These are phyloP conservation scores for Leptopilina syphax DNA, from an alignment of 2,888 invertebrate species.

Conservation along the genomic window DNA sequence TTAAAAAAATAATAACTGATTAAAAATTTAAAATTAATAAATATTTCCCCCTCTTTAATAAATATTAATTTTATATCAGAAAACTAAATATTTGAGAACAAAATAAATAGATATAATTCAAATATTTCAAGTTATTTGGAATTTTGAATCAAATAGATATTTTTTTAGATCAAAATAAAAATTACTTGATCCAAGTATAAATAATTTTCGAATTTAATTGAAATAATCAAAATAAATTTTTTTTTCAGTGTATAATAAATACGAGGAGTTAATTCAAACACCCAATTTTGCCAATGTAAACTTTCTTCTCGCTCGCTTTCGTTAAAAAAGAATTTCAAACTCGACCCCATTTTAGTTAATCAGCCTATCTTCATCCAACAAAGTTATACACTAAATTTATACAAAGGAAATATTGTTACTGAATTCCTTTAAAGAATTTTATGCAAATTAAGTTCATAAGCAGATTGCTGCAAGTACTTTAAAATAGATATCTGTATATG, in stretches of 20 bases:
- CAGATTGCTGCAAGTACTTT: not conserved
- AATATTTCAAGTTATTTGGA: too few relatives aligned
- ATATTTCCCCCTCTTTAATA: too few relatives aligned
- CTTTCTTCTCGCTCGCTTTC: not conserved
- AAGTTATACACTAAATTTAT: slow-evolving; percentile 7
- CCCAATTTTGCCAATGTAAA: slow-evolving; percentile 10
- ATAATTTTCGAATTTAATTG: too few relatives aligned
- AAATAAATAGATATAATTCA: too few relatives aligned
- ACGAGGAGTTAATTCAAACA: not conserved
- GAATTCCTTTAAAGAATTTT: not conserved
- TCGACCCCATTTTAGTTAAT: slow-evolving; percentile 8
- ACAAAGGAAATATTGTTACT: slow-evolving; percentile 14
- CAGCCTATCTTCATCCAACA: not conserved
- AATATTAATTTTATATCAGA: too few relatives aligned
- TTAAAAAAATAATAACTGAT: too few relatives aligned
- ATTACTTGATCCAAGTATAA: too few relatives aligned
- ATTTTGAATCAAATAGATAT: too few relatives aligned
- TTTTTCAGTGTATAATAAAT: not conserved
- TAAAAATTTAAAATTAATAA: too few relatives aligned
- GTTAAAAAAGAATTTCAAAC: not conserved
- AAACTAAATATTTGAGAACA: too few relatives aligned
- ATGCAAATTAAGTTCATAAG: slow-evolving; percentile 18
- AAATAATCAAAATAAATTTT: too few relatives aligned
- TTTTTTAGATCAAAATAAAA: too few relatives aligned
- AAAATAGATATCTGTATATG: not conserved